These are phyloP conservation scores for Protonemura montana DNA, from an alignment of 2,888 invertebrate species.

Conservation along the genomic window DNA sequence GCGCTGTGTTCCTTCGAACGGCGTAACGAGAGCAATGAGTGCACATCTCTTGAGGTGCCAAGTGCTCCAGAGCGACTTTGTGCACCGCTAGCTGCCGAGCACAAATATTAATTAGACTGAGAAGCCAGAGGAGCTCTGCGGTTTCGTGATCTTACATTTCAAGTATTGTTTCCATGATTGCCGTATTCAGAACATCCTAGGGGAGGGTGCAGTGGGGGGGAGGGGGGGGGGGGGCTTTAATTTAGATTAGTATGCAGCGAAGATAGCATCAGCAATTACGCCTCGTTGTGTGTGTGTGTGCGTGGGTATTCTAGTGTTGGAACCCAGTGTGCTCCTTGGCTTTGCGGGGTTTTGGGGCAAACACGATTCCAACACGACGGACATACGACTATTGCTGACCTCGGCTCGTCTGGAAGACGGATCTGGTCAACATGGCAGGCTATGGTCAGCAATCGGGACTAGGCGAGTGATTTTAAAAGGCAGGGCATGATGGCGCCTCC, in stretches of 20 bases:
- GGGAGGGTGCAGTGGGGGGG: neutral
- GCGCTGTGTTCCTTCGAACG: too few species aligned
- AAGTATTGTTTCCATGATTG: constrained; percentile 4
- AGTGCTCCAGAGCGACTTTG: neutral
- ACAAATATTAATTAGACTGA: neutral
- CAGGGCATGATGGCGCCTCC: too few species aligned
- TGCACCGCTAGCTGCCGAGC: neutral
- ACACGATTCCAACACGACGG: neutral
- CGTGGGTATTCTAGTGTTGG: too few species aligned
- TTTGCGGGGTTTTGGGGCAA: neutral
- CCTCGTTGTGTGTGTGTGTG: neutral
- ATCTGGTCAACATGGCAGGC: neutral
- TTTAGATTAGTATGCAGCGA: neutral
- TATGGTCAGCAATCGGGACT: neutral
- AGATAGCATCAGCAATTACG: neutral
- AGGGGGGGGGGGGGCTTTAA: neutral
- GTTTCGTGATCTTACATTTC: neutral
- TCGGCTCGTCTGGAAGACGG: neutral
- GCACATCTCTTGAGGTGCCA: too few species aligned
- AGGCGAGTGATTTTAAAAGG: too few species aligned
- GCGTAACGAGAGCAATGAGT: too few species aligned
- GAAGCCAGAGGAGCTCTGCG: neutral
- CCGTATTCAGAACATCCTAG: neutral
- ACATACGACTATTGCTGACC: neutral
- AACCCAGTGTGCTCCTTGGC: neutral